Percentiles rank a stretch among this genome's conserved stretches.
Conservation (phyloP, 2,888 invertebrate genomes). For the Chorisops tibialis region DNA sequence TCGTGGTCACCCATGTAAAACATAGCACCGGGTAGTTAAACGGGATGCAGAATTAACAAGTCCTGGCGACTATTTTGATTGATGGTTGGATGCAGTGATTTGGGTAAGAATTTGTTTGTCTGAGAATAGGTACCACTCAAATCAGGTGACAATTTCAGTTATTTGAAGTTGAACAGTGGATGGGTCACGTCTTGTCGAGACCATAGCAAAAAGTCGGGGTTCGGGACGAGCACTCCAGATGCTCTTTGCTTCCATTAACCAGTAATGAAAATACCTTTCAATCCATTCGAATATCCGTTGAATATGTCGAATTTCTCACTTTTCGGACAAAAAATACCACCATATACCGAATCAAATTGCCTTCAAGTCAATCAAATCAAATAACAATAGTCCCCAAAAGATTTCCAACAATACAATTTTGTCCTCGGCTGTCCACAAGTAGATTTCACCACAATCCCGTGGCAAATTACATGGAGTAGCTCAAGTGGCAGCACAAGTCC, state of each 20-base stretch:
- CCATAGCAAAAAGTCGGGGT: too few species aligned
- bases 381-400: slow-evolving; percentile 18
- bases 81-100: too few species aligned
- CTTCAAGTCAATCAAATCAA: slow-evolving; percentile 21
- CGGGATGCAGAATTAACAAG: too few species aligned
- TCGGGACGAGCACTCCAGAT: too few species aligned
- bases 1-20: too few species aligned
- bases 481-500: slow-evolving; percentile 27
- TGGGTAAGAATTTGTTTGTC: too few species aligned
- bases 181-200: too few species aligned
- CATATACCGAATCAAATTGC: slow-evolving; percentile 3
- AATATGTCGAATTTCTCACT: not conserved
- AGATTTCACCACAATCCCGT: slow-evolving; percentile 25
- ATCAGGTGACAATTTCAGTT: too few species aligned
- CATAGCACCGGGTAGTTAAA: too few species aligned
- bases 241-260: not conserved
- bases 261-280: not conserved
- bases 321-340: not conserved
- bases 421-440: slow-evolving; percentile 23
- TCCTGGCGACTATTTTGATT: too few species aligned
- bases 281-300: not conserved
- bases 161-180: too few species aligned
- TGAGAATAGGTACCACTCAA: too few species aligned
- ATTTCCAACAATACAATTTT: slow-evolving; percentile 16
- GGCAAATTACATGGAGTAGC: slow-evolving; percentile 25